These are phyloP conservation scores for Hipparchia sbordonii DNA, from an alignment of 2,888 invertebrate genomes.

Conservation along the genomic window DNA sequence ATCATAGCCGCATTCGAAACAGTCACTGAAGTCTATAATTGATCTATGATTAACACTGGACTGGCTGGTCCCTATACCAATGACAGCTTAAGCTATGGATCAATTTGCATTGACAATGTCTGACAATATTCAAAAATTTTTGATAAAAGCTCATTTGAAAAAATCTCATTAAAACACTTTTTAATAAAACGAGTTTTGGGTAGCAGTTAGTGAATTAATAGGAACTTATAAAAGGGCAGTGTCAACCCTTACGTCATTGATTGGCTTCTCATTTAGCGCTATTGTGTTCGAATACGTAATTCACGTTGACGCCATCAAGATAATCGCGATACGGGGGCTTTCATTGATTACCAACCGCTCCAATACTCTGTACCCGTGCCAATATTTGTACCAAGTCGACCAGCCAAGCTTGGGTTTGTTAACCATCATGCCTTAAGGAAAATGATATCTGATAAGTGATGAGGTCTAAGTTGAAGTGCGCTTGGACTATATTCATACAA, in stretches of 20 bases:
- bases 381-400: constrained; percentile 33
- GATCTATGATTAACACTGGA: too few relatives aligned
- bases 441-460: too few relatives aligned
- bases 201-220: neutral
- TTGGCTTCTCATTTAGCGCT: constrained; percentile 78
- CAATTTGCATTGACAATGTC: too few relatives aligned
- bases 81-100: too few relatives aligned
- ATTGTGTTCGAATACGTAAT: constrained; percentile 80
- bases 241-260: constrained; percentile 56
- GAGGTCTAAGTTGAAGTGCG: neutral
- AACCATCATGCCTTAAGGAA: too few relatives aligned
- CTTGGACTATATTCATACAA: neutral
- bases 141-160: too few relatives aligned
- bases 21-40: too few relatives aligned
- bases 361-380: constrained; percentile 28
- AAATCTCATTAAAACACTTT: too few relatives aligned
- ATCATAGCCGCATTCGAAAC: too few relatives aligned
- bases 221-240: constrained; percentile 4
- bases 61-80: too few relatives aligned
- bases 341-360: constrained; percentile 55
- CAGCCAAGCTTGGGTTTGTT: constrained; percentile 13
- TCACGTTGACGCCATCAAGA: constrained; percentile 70
- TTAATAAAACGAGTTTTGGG: too few relatives aligned
- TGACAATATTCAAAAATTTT: too few relatives aligned
- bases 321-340: constrained; percentile 62